Evolutionary conservation across 2,888 invertebrate species (phyloP), one percentile per base, ranked within the genome.

Genomic region (Chrysotoxum bicinctum): DNA sequence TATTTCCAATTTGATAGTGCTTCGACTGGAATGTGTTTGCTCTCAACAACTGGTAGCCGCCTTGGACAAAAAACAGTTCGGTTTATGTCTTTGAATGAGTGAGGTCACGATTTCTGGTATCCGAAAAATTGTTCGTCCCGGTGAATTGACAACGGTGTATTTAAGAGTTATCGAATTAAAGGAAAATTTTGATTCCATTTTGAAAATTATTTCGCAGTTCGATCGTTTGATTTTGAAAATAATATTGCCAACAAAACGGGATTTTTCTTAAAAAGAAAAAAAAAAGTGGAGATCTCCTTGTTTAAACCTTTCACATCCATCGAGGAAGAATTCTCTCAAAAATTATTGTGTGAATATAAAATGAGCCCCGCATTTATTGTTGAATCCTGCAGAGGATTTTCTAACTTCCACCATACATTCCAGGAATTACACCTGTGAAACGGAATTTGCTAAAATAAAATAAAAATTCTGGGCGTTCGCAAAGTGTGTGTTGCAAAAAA

Each of bases 31-130:
- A 78, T 64, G 62, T 84, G 64, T 74, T 69, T 70, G 78, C 50
- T 75, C 78, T 79, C 52, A 9, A 50, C 62, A 37, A 66, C 50
- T 76, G 48, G 32, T 68, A 76, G 70, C 72, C 84, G 79, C 66
- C 75, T 74, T 72, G 75, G 50, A 76, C 68, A 79, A 79, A 84
- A 84, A 84, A 84, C 84, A 84, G 84, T 84, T 79, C 84, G 84
- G 84, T 84, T 72, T 72, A 74, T 84, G 79, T 79, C 84, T 75
- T 79, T 75, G 79, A 75, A 70, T 26, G 84, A 84, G 84, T 79
- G 70, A 79, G 79, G 79, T 79, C 79, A 75, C 70, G 70, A 72
- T 66, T 70, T 75, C 68, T 79, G 43, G 30, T 48, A 35, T 82
- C 43, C 70, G 70, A 37, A 26, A 8, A 50, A 76, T 23, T 66